Conservation (phyloP, 53 echinoderm and acorn worm genomes). For the Pentamera pediparva region DNA sequence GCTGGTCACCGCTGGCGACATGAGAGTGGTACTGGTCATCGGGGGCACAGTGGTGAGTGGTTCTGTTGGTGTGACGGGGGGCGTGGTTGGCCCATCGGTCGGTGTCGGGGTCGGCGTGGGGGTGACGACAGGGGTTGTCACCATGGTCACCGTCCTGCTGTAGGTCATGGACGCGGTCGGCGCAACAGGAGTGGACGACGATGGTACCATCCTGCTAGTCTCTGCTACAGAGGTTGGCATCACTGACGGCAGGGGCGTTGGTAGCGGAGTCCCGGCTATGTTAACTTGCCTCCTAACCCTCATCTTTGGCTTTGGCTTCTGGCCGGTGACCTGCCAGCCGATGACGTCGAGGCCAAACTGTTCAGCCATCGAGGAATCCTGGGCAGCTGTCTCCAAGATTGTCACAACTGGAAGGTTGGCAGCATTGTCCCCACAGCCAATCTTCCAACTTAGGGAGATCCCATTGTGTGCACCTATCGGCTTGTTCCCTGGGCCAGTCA, state of each 20-base stretch:
- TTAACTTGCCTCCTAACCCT: conserved; percentile 72
- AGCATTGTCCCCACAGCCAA: conserved; percentile 78
- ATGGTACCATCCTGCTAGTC: conserved; percentile 41
- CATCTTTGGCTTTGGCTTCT: conserved; percentile 47
- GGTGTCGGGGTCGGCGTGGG: conserved; percentile 32
- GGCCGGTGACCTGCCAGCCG: conserved; percentile 88
- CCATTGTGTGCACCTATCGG: conserved; percentile 59
- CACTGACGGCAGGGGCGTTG: conserved; percentile 66
- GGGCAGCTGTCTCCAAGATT: conserved; percentile 73
- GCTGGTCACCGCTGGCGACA: conserved; percentile 36
- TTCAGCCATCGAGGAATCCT: conserved; percentile 88
- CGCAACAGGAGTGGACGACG: conserved; percentile 57
- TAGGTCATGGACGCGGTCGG: conserved; percentile 30
- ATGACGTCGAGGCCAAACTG: conserved; percentile 82
- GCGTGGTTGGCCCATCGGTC: conserved; percentile 40
- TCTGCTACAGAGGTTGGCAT: conserved; percentile 53
- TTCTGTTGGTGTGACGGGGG: conserved; percentile 55
- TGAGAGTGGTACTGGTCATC: conserved; percentile 4
- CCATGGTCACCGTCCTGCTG: conserved; percentile 43
- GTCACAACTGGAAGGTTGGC: conserved; percentile 91
- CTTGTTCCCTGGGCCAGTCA: conserved; percentile 88
- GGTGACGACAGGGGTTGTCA: conserved; percentile 71
- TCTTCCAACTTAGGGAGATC: conserved; percentile 79
- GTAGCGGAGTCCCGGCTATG: conserved; percentile 70
- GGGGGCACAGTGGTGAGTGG: conserved; percentile 38